A percentile compares a stretch with the other conserved stretches of the same genome.
Evolutionary conservation across 2,113 vertebrate genomes (phyloP).

Genomic region (Nymphicus hollandicus): DNA sequence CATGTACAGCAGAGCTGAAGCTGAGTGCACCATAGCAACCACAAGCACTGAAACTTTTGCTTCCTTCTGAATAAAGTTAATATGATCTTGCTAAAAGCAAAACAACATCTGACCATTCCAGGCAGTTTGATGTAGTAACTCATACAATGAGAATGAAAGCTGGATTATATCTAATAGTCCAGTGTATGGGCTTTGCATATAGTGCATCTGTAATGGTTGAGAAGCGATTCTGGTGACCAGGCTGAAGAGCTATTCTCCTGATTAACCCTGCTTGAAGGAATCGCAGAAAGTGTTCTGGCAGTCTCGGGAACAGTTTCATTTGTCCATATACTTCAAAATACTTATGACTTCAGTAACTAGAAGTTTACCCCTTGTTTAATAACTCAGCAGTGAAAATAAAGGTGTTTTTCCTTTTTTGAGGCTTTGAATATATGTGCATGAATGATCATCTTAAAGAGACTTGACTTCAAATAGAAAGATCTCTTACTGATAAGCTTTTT

Average conservation of each 20-base stretch:
- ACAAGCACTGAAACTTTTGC: background rate
- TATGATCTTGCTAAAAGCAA: background rate
- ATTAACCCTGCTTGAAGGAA: background rate
- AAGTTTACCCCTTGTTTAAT: background rate
- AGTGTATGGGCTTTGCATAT: fast-evolving
- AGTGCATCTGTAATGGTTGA: fast-evolving
- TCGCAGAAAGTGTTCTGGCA: background rate
- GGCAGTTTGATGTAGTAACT: background rate
- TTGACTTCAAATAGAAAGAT: background rate
- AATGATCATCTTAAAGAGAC: background rate
- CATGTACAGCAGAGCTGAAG: background rate
- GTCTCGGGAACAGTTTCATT: background rate
- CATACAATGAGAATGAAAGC: background rate
- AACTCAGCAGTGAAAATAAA: background rate
- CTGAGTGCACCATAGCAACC: background rate
- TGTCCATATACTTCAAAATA: background rate
- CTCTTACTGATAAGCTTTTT: background rate
- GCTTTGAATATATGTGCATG: background rate
- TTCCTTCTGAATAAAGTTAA: background rate
- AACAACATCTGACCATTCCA: background rate
- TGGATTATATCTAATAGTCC: background rate
- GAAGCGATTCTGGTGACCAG: background rate
- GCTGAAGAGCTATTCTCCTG: background rate
- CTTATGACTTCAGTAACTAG: too few relatives aligned
- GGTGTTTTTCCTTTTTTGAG: background rate